Conservation (phyloP, 2,113 vertebrate genomes). For the Poeciliopsis retropinna region DNA sequence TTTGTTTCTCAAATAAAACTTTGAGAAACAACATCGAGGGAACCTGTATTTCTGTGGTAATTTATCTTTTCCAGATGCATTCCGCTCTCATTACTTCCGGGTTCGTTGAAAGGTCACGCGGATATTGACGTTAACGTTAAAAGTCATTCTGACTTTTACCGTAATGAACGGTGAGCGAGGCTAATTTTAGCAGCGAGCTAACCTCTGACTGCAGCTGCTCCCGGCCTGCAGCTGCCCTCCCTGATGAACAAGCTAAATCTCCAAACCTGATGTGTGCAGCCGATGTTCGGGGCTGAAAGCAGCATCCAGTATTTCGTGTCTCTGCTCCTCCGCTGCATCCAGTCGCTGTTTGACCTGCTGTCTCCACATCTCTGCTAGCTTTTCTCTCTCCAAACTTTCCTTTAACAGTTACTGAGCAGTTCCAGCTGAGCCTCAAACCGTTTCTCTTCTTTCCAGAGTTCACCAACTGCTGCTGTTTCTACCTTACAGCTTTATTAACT, state of each 20-base stretch:
- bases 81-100: not conserved
- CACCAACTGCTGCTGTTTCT: too few species aligned
- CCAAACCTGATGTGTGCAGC: not conserved
- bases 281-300: not conserved
- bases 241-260: not conserved
- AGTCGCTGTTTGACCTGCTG: not conserved
- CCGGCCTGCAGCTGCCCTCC: too few species aligned
- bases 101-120: not conserved
- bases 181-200: not conserved
- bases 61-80: not conserved
- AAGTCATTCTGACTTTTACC: not conserved
- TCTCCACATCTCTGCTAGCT: not conserved
- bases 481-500: too few species aligned
- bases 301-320: not conserved
- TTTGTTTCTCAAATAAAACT: too few species aligned
- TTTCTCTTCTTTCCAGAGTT: too few species aligned
- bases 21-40: too few species aligned
- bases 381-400: too few species aligned
- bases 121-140: not conserved
- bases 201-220: not conserved
- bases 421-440: too few species aligned
- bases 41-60: not conserved
- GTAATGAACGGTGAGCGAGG: not conserved
- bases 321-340: not conserved
- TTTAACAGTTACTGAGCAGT: too few species aligned